These are phyloP conservation scores for Cyclophora albipunctata DNA, from an alignment of 2,888 invertebrate genomes.

Conservation along the genomic window DNA sequence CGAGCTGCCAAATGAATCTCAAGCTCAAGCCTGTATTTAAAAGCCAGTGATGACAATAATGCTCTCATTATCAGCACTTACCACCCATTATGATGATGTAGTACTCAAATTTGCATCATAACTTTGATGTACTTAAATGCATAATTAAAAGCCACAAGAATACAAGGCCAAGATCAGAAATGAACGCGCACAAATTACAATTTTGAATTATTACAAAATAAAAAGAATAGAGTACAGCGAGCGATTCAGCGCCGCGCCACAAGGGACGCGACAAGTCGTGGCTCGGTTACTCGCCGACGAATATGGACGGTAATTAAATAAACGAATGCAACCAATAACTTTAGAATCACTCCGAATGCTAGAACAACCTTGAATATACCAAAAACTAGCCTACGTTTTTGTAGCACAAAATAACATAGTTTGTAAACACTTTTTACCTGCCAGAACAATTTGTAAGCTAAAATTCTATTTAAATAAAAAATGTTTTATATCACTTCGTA, in stretches of 20 bases:
- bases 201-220: slow-evolving; percentile 10
- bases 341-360: slow-evolving; percentile 39
- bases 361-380: slow-evolving; percentile 60
- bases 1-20: not conserved
- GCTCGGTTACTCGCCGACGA: slow-evolving; percentile 20
- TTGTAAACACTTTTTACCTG: slow-evolving; percentile 37
- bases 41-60: slow-evolving; percentile 23
- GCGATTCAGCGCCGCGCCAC: slow-evolving; percentile 28
- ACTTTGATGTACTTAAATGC: slow-evolving; percentile 23
- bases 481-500: slow-evolving; percentile 21
- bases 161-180: slow-evolving; percentile 54
- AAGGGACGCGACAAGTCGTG: slow-evolving; percentile 34
- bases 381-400: slow-evolving; percentile 39
- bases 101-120: slow-evolving; percentile 44
- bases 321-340: slow-evolving; percentile 52
- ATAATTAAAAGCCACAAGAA: slow-evolving; percentile 39
- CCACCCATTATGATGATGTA: slow-evolving; percentile 51
- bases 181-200: slow-evolving; percentile 20
- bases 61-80: slow-evolving; percentile 38
- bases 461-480: slow-evolving; percentile 15
- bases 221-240: slow-evolving; percentile 8
- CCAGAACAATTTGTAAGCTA: slow-evolving; percentile 27
- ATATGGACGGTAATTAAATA: slow-evolving; percentile 50
- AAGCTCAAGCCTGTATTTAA: slow-evolving; percentile 10
- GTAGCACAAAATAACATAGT: slow-evolving; percentile 26